Base-by-base conservation (phyloP, 2,797 vertebrate species). In the Sebastiscus tertius region DNA sequence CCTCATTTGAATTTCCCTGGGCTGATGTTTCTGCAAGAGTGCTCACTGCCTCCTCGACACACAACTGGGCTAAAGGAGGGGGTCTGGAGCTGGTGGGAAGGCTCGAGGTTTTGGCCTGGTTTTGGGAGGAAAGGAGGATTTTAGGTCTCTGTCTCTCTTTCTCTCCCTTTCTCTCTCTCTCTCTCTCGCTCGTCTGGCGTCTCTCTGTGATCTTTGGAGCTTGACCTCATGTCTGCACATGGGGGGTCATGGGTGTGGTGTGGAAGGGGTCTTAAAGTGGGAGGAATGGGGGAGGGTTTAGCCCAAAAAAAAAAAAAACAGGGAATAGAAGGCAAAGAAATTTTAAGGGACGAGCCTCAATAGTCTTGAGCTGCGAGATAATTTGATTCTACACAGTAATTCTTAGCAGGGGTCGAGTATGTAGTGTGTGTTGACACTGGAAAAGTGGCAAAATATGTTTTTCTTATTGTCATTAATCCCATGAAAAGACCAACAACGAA, bases 21-120 rank as follows among this genome's bases (percentile, higher is more conserved):
- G 97, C 96, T 97, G 95, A 96, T 96, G 97, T 98, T 99, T 98
- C 97, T 98, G 97, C 97, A 98, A 98, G 97, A 97, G 96, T 97
- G 96, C 97, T 96, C 93, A 90, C 95, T 91, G 94, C 91, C 93
- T 95, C 92, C 86, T 87, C 86, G 72, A 89, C 92, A 93, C 92
- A 92, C 93, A 93, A 87, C 90, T 89, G 83, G 80, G 89, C 83
- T 89, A 84, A 77, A 90, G 92, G 91, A 88, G 92, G 93, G 90
- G 86, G 89, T 89, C 81, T 87, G 86, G 81, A 82, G 87, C 88
- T 89, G 85, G 89, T 90, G 92, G 88, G 88, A 88, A 91, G 93
- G 92, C 89, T 93, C 16, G 74, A 91, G 91, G 83, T 93, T 93
- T 93, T 89, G 91, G 89, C 90, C 88, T 90, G 84, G 71, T 93